phyloP scores from a whole-genome alignment of 2,888 invertebrate species.

The Chrysolina haemoptera region DNA sequence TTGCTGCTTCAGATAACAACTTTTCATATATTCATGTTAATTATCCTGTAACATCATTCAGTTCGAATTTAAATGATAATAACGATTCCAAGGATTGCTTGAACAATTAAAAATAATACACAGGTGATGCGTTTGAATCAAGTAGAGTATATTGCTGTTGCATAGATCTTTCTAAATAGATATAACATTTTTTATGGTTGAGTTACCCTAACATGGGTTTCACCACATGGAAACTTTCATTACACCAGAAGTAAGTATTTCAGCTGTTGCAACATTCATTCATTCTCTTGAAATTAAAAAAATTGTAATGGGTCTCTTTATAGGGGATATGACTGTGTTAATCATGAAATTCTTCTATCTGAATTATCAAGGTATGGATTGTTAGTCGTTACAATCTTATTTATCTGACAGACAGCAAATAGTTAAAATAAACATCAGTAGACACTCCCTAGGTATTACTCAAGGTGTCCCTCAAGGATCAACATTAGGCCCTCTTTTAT shows the following conservation, averaged over 20 bases:
- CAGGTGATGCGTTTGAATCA: constrained; percentile 4
- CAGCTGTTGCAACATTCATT: constrained; percentile 28
- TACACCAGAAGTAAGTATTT: constrained; percentile 39
- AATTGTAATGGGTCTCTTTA: too few species aligned
- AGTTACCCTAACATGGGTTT: constrained; percentile 43
- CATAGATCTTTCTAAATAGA: constrained; percentile 48
- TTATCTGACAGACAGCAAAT: too few species aligned
- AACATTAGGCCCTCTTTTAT: too few species aligned
- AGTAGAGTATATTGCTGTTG: constrained; percentile 29
- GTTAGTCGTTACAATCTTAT: too few species aligned
- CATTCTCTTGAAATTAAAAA: too few species aligned
- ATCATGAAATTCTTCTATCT: too few species aligned
- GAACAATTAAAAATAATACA: not conserved
- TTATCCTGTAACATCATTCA: not conserved
- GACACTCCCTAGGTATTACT: too few species aligned
- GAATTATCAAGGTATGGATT: too few species aligned
- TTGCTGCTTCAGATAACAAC: not conserved
- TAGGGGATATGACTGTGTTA: too few species aligned
- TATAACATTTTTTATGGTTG: constrained; percentile 46
- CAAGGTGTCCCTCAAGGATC: too few species aligned
- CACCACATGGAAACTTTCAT: constrained; percentile 49
- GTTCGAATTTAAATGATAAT: not conserved
- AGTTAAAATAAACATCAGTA: too few species aligned
- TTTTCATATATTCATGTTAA: not conserved
- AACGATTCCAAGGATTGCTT: constrained; percentile 15